Evolutionary conservation across 1,140 invertebrate species (phyloP), one percentile per base, ranked within the genome.

Genomic region (Drosophila orena): DNA sequence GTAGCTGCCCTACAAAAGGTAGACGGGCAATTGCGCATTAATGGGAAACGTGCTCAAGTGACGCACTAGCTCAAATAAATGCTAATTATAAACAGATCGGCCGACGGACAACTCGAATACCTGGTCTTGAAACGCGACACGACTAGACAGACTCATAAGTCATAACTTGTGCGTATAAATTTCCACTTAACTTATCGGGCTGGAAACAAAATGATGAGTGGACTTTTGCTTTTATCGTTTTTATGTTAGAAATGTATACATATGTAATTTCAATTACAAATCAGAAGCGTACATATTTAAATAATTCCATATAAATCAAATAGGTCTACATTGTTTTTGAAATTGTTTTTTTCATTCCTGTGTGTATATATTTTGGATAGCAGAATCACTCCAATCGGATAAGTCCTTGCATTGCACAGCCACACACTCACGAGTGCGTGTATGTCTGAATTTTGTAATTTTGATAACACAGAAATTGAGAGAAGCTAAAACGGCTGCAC

Each of bases 261-360:
- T 81, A 86, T 86, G 75, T 79, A 86, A 86, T 86, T 86, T 88
- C 74, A 86, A 85, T 84, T 84, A 84, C 72, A 85, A 88, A 88
- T 79, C 76, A 89, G 81, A 88, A 79, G 79, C 83, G 75, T 88
- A 84, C 59, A 83, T 78, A 76, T 79, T 88, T 78, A 86, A 88
- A 84, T 79, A 77, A 89, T 72, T 89, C 72, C 86, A 89, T 88
- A 89, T 61, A 88, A 88, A 88, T 88, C 83, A 89, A 89, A 88
- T 89, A 88, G 71, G 77, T 89, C 84, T 88, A 88, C 76, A 79
- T 65, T 52, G 49, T 81, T 77, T 64, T 71, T 66, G 49, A 56
- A 55, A 38, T 37, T 35, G 24, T 24, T 43, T 52, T 47, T 74
- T 54, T 73, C 73, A 47, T 86, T 85, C 59, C 77, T 85, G 72